Conservation (phyloP, 2,797 vertebrate species). For the Chaetodon trifasciatus region DNA sequence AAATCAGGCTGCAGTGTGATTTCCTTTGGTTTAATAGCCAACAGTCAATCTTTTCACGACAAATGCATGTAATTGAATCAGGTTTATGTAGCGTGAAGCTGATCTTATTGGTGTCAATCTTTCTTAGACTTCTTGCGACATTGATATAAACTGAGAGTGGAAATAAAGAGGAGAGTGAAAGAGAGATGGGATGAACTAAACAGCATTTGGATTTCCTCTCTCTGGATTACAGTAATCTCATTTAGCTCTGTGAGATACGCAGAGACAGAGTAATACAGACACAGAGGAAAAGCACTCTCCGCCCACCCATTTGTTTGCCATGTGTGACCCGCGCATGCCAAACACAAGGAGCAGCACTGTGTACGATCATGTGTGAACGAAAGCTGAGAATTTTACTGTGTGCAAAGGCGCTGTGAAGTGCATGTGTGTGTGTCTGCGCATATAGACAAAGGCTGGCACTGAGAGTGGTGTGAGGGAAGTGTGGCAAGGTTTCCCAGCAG, state of each 20-base stretch:
- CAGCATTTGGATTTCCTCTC: conserved; percentile 59
- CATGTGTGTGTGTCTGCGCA: conserved; percentile 26
- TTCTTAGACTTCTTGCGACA: not conserved
- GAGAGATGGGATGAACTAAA: conserved; percentile 43
- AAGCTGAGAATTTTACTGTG: conserved; percentile 56
- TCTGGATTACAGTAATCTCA: conserved; percentile 75
- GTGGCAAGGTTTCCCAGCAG: conserved; percentile 49
- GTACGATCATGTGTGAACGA: conserved; percentile 36
- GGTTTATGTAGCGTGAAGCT: not conserved
- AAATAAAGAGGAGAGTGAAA: not conserved
- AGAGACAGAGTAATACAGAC: conserved; percentile 18
- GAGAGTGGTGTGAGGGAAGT: conserved; percentile 46
- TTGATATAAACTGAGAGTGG: not conserved
- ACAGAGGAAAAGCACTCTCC: not conserved
- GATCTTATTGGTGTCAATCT: not conserved
- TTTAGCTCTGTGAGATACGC: conserved; percentile 46
- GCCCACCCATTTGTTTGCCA: not conserved
- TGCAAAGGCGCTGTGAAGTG: not conserved
- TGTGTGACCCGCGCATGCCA: conserved; percentile 51
- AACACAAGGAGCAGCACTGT: conserved; percentile 12
- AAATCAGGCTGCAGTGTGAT: conserved; percentile 8
- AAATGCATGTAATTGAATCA: not conserved
- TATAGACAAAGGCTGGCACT: conserved; percentile 55
- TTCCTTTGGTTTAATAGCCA: conserved; percentile 1
- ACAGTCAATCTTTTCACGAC: conserved; percentile 14